A percentile compares a stretch with the other conserved stretches of the same genome.
Conservation (phyloP, 2,888 invertebrate genomes). For the Allolobophora icterica region DNA sequence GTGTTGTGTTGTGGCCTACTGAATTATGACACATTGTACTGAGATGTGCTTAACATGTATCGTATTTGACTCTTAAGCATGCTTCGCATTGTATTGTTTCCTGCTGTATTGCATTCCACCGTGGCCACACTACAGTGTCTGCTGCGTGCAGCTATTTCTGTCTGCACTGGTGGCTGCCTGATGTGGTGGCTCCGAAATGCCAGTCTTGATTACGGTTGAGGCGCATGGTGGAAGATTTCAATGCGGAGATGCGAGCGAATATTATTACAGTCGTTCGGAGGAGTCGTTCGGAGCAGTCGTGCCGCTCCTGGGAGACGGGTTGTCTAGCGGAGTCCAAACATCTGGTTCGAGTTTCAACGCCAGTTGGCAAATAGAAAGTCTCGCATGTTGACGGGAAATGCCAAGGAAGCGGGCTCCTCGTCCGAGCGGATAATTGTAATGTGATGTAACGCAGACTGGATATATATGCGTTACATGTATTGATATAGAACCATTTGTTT, state of each 20-base stretch:
- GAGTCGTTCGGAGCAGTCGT: neutral
- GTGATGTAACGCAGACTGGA: neutral
- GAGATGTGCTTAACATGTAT: neutral
- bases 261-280: neutral
- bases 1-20: neutral
- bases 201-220: constrained; percentile 12
- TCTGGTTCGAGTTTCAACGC: constrained; percentile 17
- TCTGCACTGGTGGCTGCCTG: neutral
- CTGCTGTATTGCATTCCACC: too few relatives aligned
- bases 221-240: constrained; percentile 8
- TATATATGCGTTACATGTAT: too few relatives aligned
- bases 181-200: neutral
- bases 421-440: neutral
- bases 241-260: constrained; percentile 17
- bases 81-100: neutral
- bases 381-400: constrained; percentile 11
- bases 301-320: neutral
- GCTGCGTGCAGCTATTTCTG: neutral
- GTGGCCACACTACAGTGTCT: neutral
- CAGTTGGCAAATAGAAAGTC: constrained; percentile 11
- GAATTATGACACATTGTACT: neutral
- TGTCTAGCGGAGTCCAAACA: neutral
- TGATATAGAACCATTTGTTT: neutral
- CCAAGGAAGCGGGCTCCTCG: neutral
- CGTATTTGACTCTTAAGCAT: neutral